Evolutionary conservation across 2,888 invertebrate genomes (phyloP).

Genomic region (Yponomeuta cagnagella): DNA sequence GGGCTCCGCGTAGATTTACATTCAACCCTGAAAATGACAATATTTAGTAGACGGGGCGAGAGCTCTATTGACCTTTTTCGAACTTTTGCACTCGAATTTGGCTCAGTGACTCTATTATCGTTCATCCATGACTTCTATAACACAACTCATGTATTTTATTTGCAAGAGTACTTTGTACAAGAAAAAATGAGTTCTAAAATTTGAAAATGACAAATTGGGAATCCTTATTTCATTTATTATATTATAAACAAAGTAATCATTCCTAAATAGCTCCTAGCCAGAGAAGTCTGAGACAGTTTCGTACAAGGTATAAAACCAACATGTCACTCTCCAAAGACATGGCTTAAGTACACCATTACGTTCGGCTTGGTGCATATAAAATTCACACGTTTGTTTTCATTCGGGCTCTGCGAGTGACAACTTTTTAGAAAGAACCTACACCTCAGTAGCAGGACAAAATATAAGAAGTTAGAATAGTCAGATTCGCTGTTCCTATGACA

Average conservation of each 20-base stretch:
- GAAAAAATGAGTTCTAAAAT: too few species aligned
- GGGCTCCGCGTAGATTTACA: slow-evolving; percentile 44
- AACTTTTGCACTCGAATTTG: slow-evolving; percentile 19
- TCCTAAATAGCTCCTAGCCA: too few species aligned
- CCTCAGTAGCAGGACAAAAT: slow-evolving; percentile 15
- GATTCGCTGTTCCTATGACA: too few species aligned
- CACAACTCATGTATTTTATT: too few species aligned
- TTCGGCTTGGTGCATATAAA: slow-evolving; percentile 15
- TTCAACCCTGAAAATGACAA: slow-evolving; percentile 57
- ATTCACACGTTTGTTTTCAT: slow-evolving; percentile 47
- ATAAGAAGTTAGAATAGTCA: background rate
- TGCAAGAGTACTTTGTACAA: too few species aligned
- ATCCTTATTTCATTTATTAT: too few species aligned
- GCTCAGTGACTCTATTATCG: background rate
- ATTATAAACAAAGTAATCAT: too few species aligned
- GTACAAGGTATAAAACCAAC: too few species aligned
- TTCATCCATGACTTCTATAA: too few species aligned
- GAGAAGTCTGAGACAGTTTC: too few species aligned
- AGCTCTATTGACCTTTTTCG: slow-evolving; percentile 22
- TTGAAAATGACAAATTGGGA: too few species aligned
- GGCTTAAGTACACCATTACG: background rate
- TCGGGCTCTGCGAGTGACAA: slow-evolving; percentile 42
- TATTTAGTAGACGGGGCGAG: slow-evolving; percentile 16
- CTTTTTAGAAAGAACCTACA: slow-evolving; percentile 46
- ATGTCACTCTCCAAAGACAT: background rate